These are phyloP conservation scores for Osmerus eperlanus DNA, from an alignment of 2,113 vertebrate species.

Conservation along the genomic window DNA sequence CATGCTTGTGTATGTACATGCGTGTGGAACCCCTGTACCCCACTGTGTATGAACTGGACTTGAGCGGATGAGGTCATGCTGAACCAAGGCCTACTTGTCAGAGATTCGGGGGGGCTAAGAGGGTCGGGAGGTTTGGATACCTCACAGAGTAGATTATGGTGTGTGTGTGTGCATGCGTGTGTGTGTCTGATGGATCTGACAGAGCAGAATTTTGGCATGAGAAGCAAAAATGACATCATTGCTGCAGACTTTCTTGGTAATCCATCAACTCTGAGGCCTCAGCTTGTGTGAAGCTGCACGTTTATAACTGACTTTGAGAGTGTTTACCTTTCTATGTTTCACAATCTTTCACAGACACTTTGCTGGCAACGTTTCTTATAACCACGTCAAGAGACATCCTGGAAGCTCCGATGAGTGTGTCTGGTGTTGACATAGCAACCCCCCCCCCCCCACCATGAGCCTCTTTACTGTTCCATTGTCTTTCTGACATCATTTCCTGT, in stretches of 20 bases:
- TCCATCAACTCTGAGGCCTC: slow-evolving; percentile 43
- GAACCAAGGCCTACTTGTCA: slow-evolving; percentile 36
- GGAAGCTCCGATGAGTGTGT: not conserved
- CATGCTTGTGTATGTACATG: slow-evolving; percentile 15
- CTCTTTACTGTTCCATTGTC: slow-evolving; percentile 8
- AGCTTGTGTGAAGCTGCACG: slow-evolving; percentile 25
- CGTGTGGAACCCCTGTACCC: slow-evolving; percentile 21
- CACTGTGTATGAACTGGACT: slow-evolving; percentile 26
- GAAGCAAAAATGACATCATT: slow-evolving; percentile 59
- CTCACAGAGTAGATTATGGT: not conserved
- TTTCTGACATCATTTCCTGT: slow-evolving; percentile 10
- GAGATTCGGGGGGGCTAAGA: slow-evolving; percentile 8
- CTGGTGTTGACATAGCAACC: slow-evolving; percentile 16
- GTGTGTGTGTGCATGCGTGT: too few relatives aligned
- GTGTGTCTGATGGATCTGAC: slow-evolving; percentile 16
- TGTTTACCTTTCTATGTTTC: not conserved
- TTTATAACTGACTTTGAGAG: too few relatives aligned
- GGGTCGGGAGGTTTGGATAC: slow-evolving; percentile 36
- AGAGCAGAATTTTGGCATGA: slow-evolving; percentile 64
- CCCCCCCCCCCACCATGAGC: too few relatives aligned
- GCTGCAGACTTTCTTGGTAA: slow-evolving; percentile 36
- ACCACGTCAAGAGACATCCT: slow-evolving; percentile 44
- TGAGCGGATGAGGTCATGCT: slow-evolving; percentile 66
- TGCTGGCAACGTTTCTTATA: slow-evolving; percentile 27
- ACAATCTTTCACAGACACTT: not conserved